phyloP scores from a whole-genome alignment of 2,888 invertebrate genomes.

The Cheilosia vulpina region DNA sequence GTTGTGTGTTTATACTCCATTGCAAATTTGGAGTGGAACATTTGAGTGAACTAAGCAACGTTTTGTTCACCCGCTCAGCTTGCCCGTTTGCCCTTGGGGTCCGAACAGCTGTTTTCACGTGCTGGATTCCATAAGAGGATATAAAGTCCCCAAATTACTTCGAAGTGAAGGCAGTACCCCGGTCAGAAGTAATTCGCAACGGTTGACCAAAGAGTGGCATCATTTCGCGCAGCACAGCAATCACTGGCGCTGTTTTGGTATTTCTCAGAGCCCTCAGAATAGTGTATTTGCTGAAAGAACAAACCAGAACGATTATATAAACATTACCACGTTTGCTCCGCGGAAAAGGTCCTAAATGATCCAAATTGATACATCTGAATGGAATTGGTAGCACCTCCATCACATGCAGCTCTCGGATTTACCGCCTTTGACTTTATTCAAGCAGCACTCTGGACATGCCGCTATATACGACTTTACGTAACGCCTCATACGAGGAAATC shows the following conservation, averaged over 20 bases:
- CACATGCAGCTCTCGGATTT: not conserved
- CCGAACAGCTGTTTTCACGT: too few relatives aligned
- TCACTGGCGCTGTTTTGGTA: too few relatives aligned
- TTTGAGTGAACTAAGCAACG: not conserved
- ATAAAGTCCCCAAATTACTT: slow-evolving; percentile 22
- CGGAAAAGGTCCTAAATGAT: slow-evolving; percentile 74
- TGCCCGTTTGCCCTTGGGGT: not conserved
- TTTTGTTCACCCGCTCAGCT: not conserved
- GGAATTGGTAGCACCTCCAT: slow-evolving; percentile 52
- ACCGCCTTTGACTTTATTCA: too few relatives aligned
- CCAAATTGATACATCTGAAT: slow-evolving; percentile 65
- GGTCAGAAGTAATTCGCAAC: too few relatives aligned
- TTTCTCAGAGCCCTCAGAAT: too few relatives aligned
- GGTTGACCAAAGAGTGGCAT: too few relatives aligned
- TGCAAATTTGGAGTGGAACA: not conserved
- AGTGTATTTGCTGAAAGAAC: too few relatives aligned
- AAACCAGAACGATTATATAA: not conserved
- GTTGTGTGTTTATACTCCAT: too few relatives aligned
- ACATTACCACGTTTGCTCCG: slow-evolving; percentile 34
- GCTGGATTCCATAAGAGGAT: not conserved
- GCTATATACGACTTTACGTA: too few relatives aligned
- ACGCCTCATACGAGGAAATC: slow-evolving; percentile 64
- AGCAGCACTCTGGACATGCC: too few relatives aligned
- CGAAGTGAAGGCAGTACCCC: not conserved
- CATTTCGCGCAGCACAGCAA: too few relatives aligned